These are phyloP conservation scores for Dendrolimus kikuchii DNA, from an alignment of 1,140 invertebrate species.

Conservation along the genomic window DNA sequence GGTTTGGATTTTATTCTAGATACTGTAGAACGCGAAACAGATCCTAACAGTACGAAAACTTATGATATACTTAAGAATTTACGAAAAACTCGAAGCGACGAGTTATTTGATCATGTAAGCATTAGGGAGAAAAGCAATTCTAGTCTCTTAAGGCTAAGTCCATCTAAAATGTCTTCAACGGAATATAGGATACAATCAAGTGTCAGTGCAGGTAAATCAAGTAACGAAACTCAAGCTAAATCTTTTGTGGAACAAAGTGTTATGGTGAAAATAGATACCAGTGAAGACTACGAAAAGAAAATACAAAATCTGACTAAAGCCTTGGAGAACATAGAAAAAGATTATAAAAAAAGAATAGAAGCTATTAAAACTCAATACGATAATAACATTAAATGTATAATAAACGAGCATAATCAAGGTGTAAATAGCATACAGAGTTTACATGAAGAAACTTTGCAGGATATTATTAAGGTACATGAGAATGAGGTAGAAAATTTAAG, in stretches of 20 bases:
- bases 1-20: constrained; percentile 40
- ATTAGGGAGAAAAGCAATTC: constrained; percentile 11
- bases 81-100: constrained; percentile 26
- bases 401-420: constrained; percentile 59
- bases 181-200: constrained; percentile 19
- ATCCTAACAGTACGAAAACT: constrained; percentile 16
- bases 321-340: constrained; percentile 48
- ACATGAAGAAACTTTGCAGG: constrained; percentile 53
- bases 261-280: constrained; percentile 36
- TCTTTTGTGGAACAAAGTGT: constrained; percentile 27
- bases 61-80: constrained; percentile 9
- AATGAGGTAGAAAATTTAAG: constrained; percentile 61
- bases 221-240: constrained; percentile 13
- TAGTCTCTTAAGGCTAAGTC: constrained; percentile 13
- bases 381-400: constrained; percentile 51
- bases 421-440: constrained; percentile 55
- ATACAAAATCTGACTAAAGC: constrained; percentile 37
- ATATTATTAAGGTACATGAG: constrained; percentile 53
- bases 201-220: constrained; percentile 13
- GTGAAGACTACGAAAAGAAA: constrained; percentile 42
- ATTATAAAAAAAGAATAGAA: constrained; percentile 54
- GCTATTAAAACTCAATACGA: constrained; percentile 58
- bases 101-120: constrained; percentile 14
- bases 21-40: constrained; percentile 23
- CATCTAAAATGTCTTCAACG: constrained; percentile 19